Evolutionary conservation across 2,797 vertebrate genomes (phyloP), one percentile per base, ranked within the genome.

Genomic region (Salarias fasciatus): DNA sequence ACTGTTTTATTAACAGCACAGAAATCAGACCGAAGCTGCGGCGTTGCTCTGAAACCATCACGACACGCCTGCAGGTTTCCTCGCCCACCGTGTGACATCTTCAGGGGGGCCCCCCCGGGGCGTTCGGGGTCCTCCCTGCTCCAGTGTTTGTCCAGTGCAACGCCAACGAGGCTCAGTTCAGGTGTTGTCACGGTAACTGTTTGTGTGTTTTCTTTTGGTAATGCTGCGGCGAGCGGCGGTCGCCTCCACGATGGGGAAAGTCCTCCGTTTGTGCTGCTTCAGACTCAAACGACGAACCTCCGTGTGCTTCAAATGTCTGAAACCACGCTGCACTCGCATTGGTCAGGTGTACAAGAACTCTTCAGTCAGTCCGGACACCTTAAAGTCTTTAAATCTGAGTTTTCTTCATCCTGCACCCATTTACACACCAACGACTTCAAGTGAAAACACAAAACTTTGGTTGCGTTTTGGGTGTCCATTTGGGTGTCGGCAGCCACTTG

Each of bases 41-140:
- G 18, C 18, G 18, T 24, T 18, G 18, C 18, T 24, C 18, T 24
- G 18, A 24, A 24, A 24, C 18, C 18, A 24, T 24, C 18, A 24
- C 18, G 18, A 2, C n/a, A n/a, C 18, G 18, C 18, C 18, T 18
- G 24, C 18, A 24, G 18, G 18, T 18, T 24, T 24, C 18, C 18
- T 3, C 18, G n/a, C n/a, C n/a, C 43, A 33, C 31, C 1, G 28
- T 63, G 15, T 77, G 84, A 84, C 86, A 85, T 86, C 82, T 79
- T 75, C 64, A 66, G 76, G 18, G 18, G 2, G 57, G 51, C 64
- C 58, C 69, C 56, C 4, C 0, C 53, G 52, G 75, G 50, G 44
- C 33, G 24, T 14, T 47, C 45, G 0, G 31, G 10, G 66, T 45
- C 58, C 18, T n/a, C n/a, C 18, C 38, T 44, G 46, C 38, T 45